These are phyloP conservation scores for Oithona nana DNA, from an alignment of 2,888 invertebrate species.

Conservation along the genomic window DNA sequence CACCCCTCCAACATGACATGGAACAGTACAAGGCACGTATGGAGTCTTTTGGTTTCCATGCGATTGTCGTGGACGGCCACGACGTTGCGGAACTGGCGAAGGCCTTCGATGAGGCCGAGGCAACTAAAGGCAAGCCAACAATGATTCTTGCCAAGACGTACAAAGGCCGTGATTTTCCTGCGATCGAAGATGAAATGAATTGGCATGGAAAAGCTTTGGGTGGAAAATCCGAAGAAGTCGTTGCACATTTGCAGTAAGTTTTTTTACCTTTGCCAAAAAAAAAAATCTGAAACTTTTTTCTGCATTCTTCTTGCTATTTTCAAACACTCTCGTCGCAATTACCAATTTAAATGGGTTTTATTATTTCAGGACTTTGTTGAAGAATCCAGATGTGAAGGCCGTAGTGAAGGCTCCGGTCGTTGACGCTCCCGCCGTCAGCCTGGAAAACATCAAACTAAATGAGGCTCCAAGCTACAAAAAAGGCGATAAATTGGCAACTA, in stretches of 20 bases:
- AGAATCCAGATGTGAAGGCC: conserved; percentile 22
- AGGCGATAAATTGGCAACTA: conserved; percentile 47
- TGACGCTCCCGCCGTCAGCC: conserved; percentile 51
- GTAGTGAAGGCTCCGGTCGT: conserved; percentile 24
- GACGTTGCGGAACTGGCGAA: conserved; percentile 75
- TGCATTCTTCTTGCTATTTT: no score
- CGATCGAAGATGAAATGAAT: conserved; percentile 77
- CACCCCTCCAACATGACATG: conserved; percentile 76
- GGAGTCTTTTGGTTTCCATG: conserved; percentile 76
- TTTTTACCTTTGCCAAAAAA: no score
- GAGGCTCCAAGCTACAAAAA: conserved; percentile 60
- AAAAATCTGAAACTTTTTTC: no score
- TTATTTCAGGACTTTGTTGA: conserved; percentile 24
- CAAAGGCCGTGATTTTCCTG: conserved; percentile 75
- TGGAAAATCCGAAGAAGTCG: conserved; percentile 47
- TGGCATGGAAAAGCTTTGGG: conserved; percentile 98
- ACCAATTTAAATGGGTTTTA: no score
- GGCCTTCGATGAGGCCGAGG: conserved; percentile 24
- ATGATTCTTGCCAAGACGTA: conserved; percentile 86
- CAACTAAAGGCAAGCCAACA: conserved; percentile 51
- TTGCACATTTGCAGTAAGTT: conserved; percentile 10
- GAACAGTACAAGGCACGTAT: conserved; percentile 64
- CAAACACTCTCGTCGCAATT: no score
- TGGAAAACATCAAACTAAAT: conserved; percentile 49
- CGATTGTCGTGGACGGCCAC: conserved; percentile 87